phyloP scores from a whole-genome alignment of 2,113 vertebrate genomes.

The Callithrix jacchus region DNA sequence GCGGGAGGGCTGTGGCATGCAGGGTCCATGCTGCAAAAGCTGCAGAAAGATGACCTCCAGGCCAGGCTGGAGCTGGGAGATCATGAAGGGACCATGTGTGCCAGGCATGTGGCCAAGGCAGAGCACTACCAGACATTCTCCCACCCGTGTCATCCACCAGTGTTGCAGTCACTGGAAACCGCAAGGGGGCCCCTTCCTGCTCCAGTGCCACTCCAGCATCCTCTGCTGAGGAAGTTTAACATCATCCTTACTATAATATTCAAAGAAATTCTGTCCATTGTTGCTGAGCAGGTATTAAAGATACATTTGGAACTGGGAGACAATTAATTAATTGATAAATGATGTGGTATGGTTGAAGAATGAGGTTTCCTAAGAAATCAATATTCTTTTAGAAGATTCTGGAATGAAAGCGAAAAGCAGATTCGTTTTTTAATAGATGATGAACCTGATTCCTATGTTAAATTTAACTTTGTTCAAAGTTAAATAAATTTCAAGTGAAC shows the following conservation, averaged over 20 bases:
- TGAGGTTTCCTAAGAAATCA: background rate
- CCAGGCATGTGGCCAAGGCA: too few species aligned
- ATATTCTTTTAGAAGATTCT: background rate
- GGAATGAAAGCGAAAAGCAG: background rate
- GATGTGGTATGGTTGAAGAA: background rate
- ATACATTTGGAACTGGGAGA: background rate
- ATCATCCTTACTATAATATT: background rate
- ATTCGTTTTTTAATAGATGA: background rate
- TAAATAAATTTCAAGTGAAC: conserved; percentile 30
- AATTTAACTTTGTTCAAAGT: background rate
- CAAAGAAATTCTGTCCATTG: background rate
- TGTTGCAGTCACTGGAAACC: too few species aligned
- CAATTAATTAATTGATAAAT: background rate
- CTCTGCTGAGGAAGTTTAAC: background rate
- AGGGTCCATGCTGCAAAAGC: background rate
- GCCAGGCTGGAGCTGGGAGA: too few species aligned
- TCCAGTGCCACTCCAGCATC: background rate
- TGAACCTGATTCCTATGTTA: background rate
- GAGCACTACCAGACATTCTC: background rate
- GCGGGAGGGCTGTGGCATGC: background rate
- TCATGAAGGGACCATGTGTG: background rate
- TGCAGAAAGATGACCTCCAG: too few species aligned
- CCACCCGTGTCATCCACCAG: background rate
- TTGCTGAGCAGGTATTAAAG: background rate
- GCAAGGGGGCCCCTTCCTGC: background rate